Base-by-base conservation (phyloP, 2,888 invertebrate genomes). In the Sesia apiformis region DNA sequence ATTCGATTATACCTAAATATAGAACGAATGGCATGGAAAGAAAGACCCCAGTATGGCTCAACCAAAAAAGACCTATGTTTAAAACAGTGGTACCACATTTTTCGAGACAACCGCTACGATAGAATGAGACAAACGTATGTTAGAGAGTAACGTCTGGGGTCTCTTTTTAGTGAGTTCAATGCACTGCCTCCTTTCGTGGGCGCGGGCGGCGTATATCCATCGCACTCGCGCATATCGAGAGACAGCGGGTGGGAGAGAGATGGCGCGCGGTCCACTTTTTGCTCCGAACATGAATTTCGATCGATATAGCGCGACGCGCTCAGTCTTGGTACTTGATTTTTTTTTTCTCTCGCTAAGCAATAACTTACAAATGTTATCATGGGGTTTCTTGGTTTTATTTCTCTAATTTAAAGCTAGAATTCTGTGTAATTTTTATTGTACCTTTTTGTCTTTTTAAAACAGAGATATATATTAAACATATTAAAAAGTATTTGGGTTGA, bases 211-310 rank as follows among this genome's bases (percentile, higher is more conserved):
- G 58, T 56, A 49, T 40, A 56, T 40, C 72, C 53, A 55, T 81
- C 81, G 65, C 74, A 42, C 62, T 84, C 74, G 54, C 61, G 46
- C 72, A 52, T 61, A 57, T 49, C 53, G 51, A 54, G 56, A 56
- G 43, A 43, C 54, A 55, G 5, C 52, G 58, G 46, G 73, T 57
- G 72, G 57, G 71, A 79, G 63, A 43, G 76, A 76, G 57, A 59
- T 67, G 51, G 56, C 57, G 61, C 58, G 63, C 74, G 79, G 78
- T 76, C 79, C 74, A 84, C 86, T 86, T 87, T 86, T 86, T 87
- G 82, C 78, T 76, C 74, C 67, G 76, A 81, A 78, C 79, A 76
- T 81, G 84, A 85, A 85, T 86, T 85, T 81, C 79, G 85, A 85
- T 83, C 84, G 79, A 76, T 82, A 75, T 78, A 81, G 69, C 65